Evolutionary conservation across 2,113 vertebrate species (phyloP), one percentile per base, ranked within the genome.

Genomic region (Callionymus lyra): DNA sequence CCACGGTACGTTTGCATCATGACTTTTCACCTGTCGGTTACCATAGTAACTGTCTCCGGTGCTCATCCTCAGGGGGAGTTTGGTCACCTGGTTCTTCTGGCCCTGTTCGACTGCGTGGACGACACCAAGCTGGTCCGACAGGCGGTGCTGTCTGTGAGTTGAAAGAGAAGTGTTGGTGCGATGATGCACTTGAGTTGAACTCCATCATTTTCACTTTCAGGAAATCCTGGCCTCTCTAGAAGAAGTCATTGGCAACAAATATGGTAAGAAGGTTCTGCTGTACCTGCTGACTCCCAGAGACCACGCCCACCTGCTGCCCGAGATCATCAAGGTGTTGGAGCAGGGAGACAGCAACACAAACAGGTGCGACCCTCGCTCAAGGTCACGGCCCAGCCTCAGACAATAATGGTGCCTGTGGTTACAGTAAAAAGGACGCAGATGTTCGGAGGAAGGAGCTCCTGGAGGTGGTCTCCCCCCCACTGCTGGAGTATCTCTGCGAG

Each of bases 51-150:
- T 1, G 10, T 8, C 8, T 12, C 10, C 10, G 44, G 38, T 34
- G 12, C 0, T 6, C 4, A 12, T 51, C 27, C 60, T n/a, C 81
- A 97, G 93, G 94, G 92, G 42, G 92, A 98, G 55, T 98, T 87
- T 59, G 90, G 89, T 43, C 88, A 98, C 65, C 76, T 98, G 68
- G 90, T 91, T 17, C 85, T 97, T 36, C 64, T 94, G 64, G 90
- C 92, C 4, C 89, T 89, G 0, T 97, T 98, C 47, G 94, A 98
- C 81, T 94, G 91, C 47, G 89, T 97, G 8, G 94, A 98, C 47
- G 94, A 98, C 68, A 98, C 94, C 2, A 96, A 93, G 68, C 87
- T 98, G 53, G 77, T 98, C 59, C 94, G 90, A 61, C 93, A 97
- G 67, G 79, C 91, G 14, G 85, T 97, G 47, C 70, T 98, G 65